A percentile compares a stretch with the other conserved stretches of the same genome.
Conservation (phyloP, 2,797 vertebrate genomes). For the Xenentodon cancila region DNA sequence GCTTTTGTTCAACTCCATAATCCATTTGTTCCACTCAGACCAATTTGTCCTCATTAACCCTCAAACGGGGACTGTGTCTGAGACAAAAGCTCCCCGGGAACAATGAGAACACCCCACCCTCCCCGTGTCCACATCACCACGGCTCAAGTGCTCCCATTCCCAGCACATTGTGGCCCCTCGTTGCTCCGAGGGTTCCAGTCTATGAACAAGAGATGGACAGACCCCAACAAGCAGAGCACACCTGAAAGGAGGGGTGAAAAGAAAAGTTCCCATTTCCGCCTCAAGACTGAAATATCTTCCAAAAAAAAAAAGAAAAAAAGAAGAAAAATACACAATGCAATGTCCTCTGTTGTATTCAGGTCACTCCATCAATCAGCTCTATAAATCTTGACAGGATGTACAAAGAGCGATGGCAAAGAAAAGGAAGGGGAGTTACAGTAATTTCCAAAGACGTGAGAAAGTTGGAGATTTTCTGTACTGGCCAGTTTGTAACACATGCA, state of each 20-base stretch:
- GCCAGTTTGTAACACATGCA: constrained; percentile 40
- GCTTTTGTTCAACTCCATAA: constrained; percentile 87
- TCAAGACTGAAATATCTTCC: constrained; percentile 74
- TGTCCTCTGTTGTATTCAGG: constrained; percentile 62
- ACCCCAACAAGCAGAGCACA: constrained; percentile 70
- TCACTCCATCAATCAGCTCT: constrained; percentile 79
- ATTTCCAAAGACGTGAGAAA: constrained; percentile 62
- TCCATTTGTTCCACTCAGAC: constrained; percentile 89
- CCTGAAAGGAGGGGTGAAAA: constrained; percentile 75
- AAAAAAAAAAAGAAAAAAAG: constrained; percentile 38
- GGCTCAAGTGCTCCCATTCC: constrained; percentile 81
- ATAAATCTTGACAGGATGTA: constrained; percentile 70
- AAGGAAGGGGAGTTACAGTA: constrained; percentile 67
- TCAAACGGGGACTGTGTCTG: constrained; percentile 89
- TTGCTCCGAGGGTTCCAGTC: constrained; percentile 72
- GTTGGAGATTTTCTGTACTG: constrained; percentile 26
- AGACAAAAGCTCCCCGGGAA: constrained; percentile 88
- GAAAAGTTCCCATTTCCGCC: constrained; percentile 63
- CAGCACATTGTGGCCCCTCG: constrained; percentile 78
- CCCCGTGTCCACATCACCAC: constrained; percentile 67
- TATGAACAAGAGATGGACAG: constrained; percentile 70
- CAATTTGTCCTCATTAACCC: constrained; percentile 98
- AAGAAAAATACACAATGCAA: constrained; percentile 55
- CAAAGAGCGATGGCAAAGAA: constrained; percentile 61
- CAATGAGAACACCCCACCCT: constrained; percentile 75